Base-by-base conservation (phyloP, 2,113 vertebrate genomes). In the Malurus melanocephalus region DNA sequence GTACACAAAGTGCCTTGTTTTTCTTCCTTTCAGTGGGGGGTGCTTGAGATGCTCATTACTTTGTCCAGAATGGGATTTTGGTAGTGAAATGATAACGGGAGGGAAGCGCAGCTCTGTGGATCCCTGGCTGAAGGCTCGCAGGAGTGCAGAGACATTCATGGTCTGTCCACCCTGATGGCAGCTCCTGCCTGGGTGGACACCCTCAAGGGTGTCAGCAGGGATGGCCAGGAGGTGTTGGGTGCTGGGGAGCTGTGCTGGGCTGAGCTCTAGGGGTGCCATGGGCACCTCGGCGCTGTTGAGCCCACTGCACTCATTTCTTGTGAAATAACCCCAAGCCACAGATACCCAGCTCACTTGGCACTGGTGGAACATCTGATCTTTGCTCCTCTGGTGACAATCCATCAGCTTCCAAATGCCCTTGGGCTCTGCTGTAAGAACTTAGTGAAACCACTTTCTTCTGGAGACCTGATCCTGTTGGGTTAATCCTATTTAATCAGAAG, bases 1-100 rank as follows among this genome's bases (percentile, higher is more conserved):
- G 87, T 93, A 89, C 89, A 76, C 88, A 84, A 80, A 94, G 77
- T 60, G 49, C 43, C 74, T 92, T 89, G 74, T 57, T 91, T 93
- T 93, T 19, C 78, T 75, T 77, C 67, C 71, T 46, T 95, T 72
- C 92, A 15, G 80, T 59, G 80, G 86, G 71, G 88, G 77, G 55
- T 74, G 88, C 66, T 91, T 85, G 52, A 89, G 40, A 71, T 45
- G 42, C 79, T 93, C 82, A 65, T 93, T 83, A 66, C 67, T 84
- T 49, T 64, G 62, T 73, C 71, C 84, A 71, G 8, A 79, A 42
- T n/a, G 82, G 49, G 79, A 53, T 85, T 79, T 49, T 57, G 87
- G 76, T 0, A 1, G 80, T 16, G 78, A 65, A 74, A 45, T 40
- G 85, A 11, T 69, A 56, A 65, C 0, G 0, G 86, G 77, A 62